Base-by-base conservation (phyloP, 92 coral and sea anemone species). In the Palythoa heliodiscus region DNA sequence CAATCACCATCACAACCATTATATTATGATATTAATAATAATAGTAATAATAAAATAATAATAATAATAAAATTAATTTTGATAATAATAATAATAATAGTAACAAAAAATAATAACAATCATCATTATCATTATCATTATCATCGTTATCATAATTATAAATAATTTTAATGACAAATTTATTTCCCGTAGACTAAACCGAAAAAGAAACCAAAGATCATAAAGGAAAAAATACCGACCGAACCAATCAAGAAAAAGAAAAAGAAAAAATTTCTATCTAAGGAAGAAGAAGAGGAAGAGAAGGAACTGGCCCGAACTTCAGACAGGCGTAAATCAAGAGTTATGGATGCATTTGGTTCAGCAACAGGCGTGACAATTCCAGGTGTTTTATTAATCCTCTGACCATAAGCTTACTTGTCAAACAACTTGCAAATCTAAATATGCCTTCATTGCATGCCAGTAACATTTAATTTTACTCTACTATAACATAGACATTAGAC, bases 291-390 rank as follows among this genome's bases (percentile, higher is more conserved):
- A 43, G 20, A 79, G 50, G 72, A 60, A 48, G 73, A 37, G 19
- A 63, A 63, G 50, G 53, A 58, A 10, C 38, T 57, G 20, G 54
- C 69, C 4, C 24, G 38, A 24, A 16, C 73, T 23, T 69, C 72
- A 6, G 73, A 43, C 11, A 39, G 35, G 25, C 84, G 83, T 38
- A 78, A 63, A 72, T 78, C 57, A 48, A 71, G 72, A 40, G 71
- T 79, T 52, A n/a, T 64, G 84, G 58, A 79, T 14, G 84, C 84
- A 2, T 64, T 79, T 15, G 84, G 71, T 15, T 19, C 57, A 20
- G 84, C 84, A 11, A 10, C 72, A 64, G 57, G 84, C 52, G 84
- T 79, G 1, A 40, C 84, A 4, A 1, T 39, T 35, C 73, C 60
- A 79, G 84, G 84, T 79, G 20, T 43, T 29, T 29, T 29, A 1